These are phyloP conservation scores for Ormyrus labotus DNA, from an alignment of 2,888 invertebrate species.

Conservation along the genomic window DNA sequence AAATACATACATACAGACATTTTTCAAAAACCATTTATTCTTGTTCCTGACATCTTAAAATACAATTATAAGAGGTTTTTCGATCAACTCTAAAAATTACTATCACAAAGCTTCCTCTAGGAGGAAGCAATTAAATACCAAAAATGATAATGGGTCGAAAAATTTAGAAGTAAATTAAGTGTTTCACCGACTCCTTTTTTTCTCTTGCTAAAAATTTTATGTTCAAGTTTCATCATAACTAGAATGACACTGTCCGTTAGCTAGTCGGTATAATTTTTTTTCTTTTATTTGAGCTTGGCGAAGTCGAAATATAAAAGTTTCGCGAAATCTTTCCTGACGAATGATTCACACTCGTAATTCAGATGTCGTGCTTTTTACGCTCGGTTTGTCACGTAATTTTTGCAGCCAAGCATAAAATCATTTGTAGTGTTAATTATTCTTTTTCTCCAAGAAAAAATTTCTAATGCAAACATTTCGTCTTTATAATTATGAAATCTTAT, in stretches of 20 bases:
- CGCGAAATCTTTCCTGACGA: background rate
- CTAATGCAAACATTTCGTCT: too few species aligned
- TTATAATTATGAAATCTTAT: background rate
- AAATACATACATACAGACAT: too few species aligned
- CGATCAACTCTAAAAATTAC: too few species aligned
- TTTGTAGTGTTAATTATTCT: background rate
- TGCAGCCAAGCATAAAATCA: background rate
- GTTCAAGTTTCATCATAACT: conserved; percentile 59
- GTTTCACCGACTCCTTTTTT: background rate
- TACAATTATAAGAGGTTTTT: too few species aligned
- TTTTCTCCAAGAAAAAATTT: too few species aligned
- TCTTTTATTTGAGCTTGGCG: background rate
- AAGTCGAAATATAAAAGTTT: conserved; percentile 9
- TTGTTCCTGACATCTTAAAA: too few species aligned
- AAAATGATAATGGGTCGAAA: background rate
- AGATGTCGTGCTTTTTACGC: background rate
- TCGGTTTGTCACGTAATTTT: background rate
- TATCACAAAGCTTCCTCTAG: too few species aligned
- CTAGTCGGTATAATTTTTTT: background rate
- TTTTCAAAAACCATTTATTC: too few species aligned
- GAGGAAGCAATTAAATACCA: conserved; percentile 14
- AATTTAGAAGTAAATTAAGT: conserved; percentile 38
- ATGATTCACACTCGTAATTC: conserved; percentile 2
- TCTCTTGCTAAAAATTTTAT: conserved; percentile 1
- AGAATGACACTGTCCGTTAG: conserved; percentile 9